Evolutionary conservation across 2,888 invertebrate genomes (phyloP).

Genomic region (Euzophera pinguis): DNA sequence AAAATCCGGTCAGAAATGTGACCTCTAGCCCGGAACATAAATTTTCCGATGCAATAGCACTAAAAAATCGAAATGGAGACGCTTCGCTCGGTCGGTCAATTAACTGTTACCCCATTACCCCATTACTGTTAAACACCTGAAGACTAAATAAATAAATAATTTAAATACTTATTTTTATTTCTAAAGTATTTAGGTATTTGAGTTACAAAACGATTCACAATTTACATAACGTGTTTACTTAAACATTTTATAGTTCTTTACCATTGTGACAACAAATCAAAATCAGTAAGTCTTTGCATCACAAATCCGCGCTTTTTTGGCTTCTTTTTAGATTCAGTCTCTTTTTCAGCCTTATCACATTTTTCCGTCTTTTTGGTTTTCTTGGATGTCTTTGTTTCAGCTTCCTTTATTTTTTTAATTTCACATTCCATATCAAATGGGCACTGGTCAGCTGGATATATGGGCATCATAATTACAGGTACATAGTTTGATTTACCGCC

Average conservation of each 20-base stretch:
- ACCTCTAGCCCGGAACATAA: too few relatives aligned
- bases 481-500: slow-evolving; percentile 48
- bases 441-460: slow-evolving; percentile 56
- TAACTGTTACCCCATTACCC: too few relatives aligned
- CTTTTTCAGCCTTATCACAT: slow-evolving; percentile 33
- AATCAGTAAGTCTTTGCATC: slow-evolving; percentile 60
- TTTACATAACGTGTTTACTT: not conserved
- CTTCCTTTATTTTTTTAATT: slow-evolving; percentile 45
- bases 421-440: slow-evolving; percentile 65
- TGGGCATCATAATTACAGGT: slow-evolving; percentile 69
- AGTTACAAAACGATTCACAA: not conserved
- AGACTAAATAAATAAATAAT: too few relatives aligned
- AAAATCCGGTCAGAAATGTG: too few relatives aligned
- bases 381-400: slow-evolving; percentile 36
- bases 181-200: too few relatives aligned
- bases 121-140: too few relatives aligned
- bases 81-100: too few relatives aligned
- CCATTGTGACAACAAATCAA: slow-evolving; percentile 68
- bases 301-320: slow-evolving; percentile 54
- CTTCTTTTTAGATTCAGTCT: slow-evolving; percentile 42
- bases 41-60: too few relatives aligned
- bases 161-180: too few relatives aligned
- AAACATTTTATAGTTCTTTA: slow-evolving; percentile 21
- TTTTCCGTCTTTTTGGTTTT: slow-evolving; percentile 27
- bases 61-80: too few relatives aligned